These are phyloP conservation scores for Mionectes olivaceus DNA, from an alignment of 2,797 vertebrate genomes.

Conservation along the genomic window DNA sequence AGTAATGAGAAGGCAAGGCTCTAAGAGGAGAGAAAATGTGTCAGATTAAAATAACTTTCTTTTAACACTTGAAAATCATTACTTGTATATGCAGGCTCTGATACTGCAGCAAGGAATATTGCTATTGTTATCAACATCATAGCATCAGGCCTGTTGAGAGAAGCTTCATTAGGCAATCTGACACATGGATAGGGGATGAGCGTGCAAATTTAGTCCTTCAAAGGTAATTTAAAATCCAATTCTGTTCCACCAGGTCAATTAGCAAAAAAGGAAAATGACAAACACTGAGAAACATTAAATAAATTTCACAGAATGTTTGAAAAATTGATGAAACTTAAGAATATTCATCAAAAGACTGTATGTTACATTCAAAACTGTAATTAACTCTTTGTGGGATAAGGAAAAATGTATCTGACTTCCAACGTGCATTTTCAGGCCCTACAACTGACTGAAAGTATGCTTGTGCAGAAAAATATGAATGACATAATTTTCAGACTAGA, in stretches of 20 bases:
- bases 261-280: not conserved
- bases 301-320: not conserved
- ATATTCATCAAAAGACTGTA: not conserved
- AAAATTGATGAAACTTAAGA: not conserved
- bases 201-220: not conserved
- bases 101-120: not conserved
- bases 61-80: not conserved
- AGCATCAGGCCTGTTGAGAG: not conserved
- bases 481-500: not conserved
- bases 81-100: not conserved
- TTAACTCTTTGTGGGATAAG: not conserved
- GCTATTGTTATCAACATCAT: not conserved
- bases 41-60: not conserved
- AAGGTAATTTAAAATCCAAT: not conserved
- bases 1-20: not conserved
- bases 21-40: not conserved
- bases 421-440: not conserved
- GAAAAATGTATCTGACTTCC: not conserved
- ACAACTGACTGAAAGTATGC: not conserved
- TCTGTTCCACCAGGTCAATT: not conserved
- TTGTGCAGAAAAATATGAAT: not conserved
- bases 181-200: rapidly evolving
- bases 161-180: not conserved
- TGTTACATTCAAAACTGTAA: not conserved
- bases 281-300: not conserved